Conservation (phyloP, 2,888 invertebrate genomes). For the Amblyjoppa fuscipennis region DNA sequence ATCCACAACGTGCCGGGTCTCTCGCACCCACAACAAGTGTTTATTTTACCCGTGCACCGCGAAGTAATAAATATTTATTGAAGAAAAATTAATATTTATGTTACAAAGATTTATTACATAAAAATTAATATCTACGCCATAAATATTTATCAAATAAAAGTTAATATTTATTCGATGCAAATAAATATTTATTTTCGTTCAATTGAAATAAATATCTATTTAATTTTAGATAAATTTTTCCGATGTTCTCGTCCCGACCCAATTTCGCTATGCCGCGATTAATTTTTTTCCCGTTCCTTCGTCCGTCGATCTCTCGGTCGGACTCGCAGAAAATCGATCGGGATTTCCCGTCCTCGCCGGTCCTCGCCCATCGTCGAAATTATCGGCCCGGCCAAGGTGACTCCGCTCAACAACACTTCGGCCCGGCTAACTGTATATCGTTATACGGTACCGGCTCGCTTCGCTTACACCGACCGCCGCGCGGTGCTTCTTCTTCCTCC, state of each 20-base stretch:
- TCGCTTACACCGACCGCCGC: conserved; percentile 41
- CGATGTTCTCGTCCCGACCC: neutral
- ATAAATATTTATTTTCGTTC: too few species aligned
- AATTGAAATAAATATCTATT: too few species aligned
- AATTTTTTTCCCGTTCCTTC: neutral
- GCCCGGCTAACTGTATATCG: conserved; percentile 77
- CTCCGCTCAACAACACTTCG: conserved; percentile 53
- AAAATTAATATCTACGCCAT: too few species aligned
- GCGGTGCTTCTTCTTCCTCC: conserved; percentile 42
- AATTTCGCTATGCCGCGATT: neutral
- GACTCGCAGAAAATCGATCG: neutral
- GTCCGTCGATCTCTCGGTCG: conserved; percentile 3
- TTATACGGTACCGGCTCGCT: conserved; percentile 76
- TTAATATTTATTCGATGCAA: too few species aligned
- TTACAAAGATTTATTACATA: too few species aligned
- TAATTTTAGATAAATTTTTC: too few species aligned
- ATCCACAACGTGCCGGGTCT: too few species aligned
- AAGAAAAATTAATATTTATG: too few species aligned
- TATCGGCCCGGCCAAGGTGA: conserved; percentile 42
- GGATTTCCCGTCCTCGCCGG: neutral
- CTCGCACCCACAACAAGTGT: too few species aligned
- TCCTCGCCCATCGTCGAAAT: conserved; percentile 40
- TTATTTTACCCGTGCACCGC: too few species aligned
- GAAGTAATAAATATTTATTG: too few species aligned
- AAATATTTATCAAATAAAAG: too few species aligned